Percentiles rank a stretch among this genome's conserved stretches.
phyloP scores from a whole-genome alignment of 2,888 invertebrate genomes.

The Stenchaetothrips biformis region DNA sequence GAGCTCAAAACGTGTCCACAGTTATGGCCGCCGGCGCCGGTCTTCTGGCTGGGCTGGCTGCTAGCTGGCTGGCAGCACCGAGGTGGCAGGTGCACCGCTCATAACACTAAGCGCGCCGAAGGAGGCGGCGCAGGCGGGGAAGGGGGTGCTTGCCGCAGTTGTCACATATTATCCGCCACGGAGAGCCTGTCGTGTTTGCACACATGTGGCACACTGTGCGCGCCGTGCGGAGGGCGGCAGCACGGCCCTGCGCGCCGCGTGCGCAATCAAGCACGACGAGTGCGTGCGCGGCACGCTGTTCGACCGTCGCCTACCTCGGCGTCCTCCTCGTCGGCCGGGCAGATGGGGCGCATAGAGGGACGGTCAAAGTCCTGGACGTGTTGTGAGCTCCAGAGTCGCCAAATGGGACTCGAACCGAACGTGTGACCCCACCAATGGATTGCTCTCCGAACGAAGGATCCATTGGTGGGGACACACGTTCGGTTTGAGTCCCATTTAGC shows the following conservation, averaged over 20 bases:
- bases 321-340: too few species aligned
- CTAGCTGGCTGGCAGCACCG: background rate
- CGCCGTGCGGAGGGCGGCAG: background rate
- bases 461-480: too few species aligned
- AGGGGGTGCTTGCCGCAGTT: constrained; percentile 8
- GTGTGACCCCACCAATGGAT: too few species aligned
- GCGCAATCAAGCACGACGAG: background rate
- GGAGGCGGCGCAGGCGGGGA: background rate
- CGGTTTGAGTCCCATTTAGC: too few species aligned
- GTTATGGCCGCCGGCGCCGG: too few species aligned
- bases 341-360: too few species aligned
- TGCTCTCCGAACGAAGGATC: too few species aligned
- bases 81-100: constrained; percentile 7
- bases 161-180: constrained; percentile 16
- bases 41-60: too few species aligned
- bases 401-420: too few species aligned
- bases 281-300: background rate
- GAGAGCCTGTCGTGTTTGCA: constrained; percentile 11
- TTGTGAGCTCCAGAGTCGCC: too few species aligned
- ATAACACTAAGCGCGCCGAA: constrained; percentile 13
- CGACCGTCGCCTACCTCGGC: background rate
- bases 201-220: background rate
- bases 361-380: too few species aligned
- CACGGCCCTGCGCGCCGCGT: background rate
- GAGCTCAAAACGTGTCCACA: too few species aligned